Base-by-base conservation (phyloP, 1,140 invertebrate species). In the Meloidogyne exigua region DNA sequence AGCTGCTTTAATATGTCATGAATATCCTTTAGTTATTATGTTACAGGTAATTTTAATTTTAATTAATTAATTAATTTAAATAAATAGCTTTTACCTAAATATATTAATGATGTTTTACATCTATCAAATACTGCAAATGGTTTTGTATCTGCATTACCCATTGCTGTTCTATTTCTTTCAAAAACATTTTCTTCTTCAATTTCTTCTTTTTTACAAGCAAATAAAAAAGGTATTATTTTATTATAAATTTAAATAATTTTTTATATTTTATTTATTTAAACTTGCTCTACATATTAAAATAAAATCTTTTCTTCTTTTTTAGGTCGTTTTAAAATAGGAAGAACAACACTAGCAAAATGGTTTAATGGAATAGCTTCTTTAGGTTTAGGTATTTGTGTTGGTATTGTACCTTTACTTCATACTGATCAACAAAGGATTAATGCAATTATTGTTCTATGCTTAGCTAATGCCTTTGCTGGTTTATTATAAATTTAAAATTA, bases 11-110 rank as follows among this genome's bases (percentile, higher is more conserved):
- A 82, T 87, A 26, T 87, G 85, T 68, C 85, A 87, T 75, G 85
- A 87, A 73, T 87, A 78, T 67, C 85, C 85, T 39, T 70, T 87
- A 57, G 86, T 87, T 49, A 87, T 86, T 62, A 87, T 86, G 84
- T 76, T 86, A 15, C 85, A 86, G 79, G 83, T 83, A 72, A 44
- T 7, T n/a, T n/a, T 18, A 18, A 12, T 42, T 42, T 44, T 15
- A 18, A 44, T 44, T 44, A 15, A 44, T 7, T 44, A 42, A 44
- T 15, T 18, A 15, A 13, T 44, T 18, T 44, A 39, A 9, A 44
- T 57, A 23, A 64, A 25, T 12, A 86, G 75, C 80, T 87, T 18
- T 63, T 87, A 15, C 85, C 85, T 18, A 84, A 81, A 68, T 87
- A 87, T 72, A 78, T 86, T 76, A 68, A 84, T 64, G 80, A 87